Evolutionary conservation across 2,888 invertebrate genomes (phyloP).

Genomic region (Nymphalis urticae): DNA sequence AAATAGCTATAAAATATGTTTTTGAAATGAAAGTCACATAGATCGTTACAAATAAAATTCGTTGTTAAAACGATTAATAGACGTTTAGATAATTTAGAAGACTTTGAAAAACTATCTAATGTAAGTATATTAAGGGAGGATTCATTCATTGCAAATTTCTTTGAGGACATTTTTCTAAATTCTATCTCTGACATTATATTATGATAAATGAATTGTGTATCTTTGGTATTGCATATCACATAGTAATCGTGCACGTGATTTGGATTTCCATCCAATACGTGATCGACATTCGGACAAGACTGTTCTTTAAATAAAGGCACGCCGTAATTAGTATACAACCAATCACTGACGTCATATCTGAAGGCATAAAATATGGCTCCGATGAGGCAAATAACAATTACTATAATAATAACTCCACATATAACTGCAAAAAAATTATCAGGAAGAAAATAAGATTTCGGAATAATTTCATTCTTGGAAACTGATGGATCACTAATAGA

Average conservation of each 20-base stretch:
- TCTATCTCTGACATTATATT: constrained; percentile 88
- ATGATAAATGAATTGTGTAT: constrained; percentile 86
- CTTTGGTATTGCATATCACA: constrained; percentile 92
- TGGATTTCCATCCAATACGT: constrained; percentile 85
- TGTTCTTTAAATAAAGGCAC: constrained; percentile 89
- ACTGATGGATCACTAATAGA: constrained; percentile 70
- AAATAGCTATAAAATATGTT: constrained; percentile 77
- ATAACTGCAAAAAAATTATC: constrained; percentile 88
- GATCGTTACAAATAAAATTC: constrained; percentile 74
- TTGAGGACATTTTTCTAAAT: constrained; percentile 84
- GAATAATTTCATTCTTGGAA: constrained; percentile 76
- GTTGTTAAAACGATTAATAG: constrained; percentile 83
- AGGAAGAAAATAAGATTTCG: constrained; percentile 83
- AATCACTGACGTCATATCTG: constrained; percentile 88
- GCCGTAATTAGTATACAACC: constrained; percentile 90
- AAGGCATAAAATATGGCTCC: constrained; percentile 88
- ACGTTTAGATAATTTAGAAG: constrained; percentile 75
- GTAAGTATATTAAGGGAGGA: constrained; percentile 83
- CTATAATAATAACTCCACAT: constrained; percentile 85
- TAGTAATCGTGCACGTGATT: constrained; percentile 92
- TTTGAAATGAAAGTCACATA: constrained; percentile 76
- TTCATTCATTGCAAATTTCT: constrained; percentile 86
- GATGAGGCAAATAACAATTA: constrained; percentile 86
- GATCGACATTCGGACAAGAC: constrained; percentile 79
- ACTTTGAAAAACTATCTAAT: constrained; percentile 74